Base-by-base conservation (phyloP, 2,888 invertebrate species). In the Drosophila aldrichi region DNA sequence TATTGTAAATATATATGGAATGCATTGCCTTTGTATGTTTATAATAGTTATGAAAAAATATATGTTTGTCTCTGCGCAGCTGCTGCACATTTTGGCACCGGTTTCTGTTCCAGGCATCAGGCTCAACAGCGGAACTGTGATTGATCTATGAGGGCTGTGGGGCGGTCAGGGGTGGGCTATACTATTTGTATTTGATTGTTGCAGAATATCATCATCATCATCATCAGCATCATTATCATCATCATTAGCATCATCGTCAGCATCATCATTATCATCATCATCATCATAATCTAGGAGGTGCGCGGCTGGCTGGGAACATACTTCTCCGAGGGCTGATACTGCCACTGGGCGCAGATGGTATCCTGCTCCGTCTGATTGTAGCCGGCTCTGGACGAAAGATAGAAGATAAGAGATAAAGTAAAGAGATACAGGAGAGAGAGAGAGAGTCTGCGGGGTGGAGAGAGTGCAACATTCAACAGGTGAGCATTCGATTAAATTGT, bases 241-340 rank as follows among this genome's bases (percentile, higher is more conserved):
- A 25, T 14, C 16, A 16, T 36, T 14, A 36, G 5, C 6, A 32
- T 32, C 32, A 10, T 32, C 32, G 0, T 32, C 9, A 32, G 6
- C 2, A 7, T 29, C 61, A 2, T 38, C 32, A 10, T 32, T 10
- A 9, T 32, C 9, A 32, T 12, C 3, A 1, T 29, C 61, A 16
- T 38, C 10, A 32, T 12, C 4, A 7, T 29, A 58, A 25, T 54
- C 67, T 84, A 84, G 5, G 84, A 87, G 29, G 86, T 89, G 34
- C 92, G 91, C 7, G 92, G 92, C 65, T 92, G 91, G 76, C 91
- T 92, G 61, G 95, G 95, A 64, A 94, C 93, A 83, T 95, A 95
- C 90, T 95, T 95, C 72, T 95, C 95, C 41, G 95, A 95, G 1
- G 95, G 95, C 75, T 94, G 94, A 87, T 95, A 95, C 78, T 94